Percentiles rank a stretch among this genome's conserved stretches.
These are phyloP conservation scores for Psammodynastes pulverulentus DNA, from an alignment of 2,113 vertebrate species.

Conservation along the genomic window DNA sequence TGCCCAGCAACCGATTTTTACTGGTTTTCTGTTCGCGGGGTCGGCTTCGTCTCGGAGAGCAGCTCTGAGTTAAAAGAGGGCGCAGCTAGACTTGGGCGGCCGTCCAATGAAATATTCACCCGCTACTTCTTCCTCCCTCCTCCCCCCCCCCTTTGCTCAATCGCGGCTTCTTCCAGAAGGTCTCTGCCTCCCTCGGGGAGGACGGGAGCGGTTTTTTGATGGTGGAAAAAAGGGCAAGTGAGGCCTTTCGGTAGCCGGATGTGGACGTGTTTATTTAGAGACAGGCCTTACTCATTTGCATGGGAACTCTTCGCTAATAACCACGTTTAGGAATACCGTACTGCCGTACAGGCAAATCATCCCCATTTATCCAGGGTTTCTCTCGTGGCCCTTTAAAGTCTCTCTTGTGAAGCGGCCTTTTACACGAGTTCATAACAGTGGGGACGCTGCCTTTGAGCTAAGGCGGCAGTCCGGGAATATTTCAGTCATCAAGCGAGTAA, in stretches of 20 bases:
- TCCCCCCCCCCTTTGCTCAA: neutral
- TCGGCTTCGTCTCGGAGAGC: neutral
- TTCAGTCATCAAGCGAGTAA: too few relatives aligned
- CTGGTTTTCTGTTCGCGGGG: slow-evolving; percentile 3
- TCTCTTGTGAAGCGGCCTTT: neutral
- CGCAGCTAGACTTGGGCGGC: neutral
- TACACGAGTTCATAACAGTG: neutral
- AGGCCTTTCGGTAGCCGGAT: neutral
- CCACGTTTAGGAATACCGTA: neutral
- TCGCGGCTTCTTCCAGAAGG: neutral
- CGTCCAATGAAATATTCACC: slow-evolving; percentile 4
- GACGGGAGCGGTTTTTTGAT: neutral
- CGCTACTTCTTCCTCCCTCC: neutral
- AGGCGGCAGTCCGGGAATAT: neutral
- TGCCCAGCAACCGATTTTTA: slow-evolving; percentile 64
- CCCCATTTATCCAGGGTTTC: neutral
- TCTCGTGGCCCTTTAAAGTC: neutral
- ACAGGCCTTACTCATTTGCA: neutral
- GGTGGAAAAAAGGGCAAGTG: neutral
- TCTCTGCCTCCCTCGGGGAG: neutral
- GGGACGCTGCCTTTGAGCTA: neutral
- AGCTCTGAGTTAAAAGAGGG: neutral
- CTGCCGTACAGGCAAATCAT: neutral
- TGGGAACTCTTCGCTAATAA: neutral
- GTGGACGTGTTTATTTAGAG: neutral